These are phyloP conservation scores for Sinosuthora webbiana DNA, from an alignment of 2,113 vertebrate species.

Conservation along the genomic window DNA sequence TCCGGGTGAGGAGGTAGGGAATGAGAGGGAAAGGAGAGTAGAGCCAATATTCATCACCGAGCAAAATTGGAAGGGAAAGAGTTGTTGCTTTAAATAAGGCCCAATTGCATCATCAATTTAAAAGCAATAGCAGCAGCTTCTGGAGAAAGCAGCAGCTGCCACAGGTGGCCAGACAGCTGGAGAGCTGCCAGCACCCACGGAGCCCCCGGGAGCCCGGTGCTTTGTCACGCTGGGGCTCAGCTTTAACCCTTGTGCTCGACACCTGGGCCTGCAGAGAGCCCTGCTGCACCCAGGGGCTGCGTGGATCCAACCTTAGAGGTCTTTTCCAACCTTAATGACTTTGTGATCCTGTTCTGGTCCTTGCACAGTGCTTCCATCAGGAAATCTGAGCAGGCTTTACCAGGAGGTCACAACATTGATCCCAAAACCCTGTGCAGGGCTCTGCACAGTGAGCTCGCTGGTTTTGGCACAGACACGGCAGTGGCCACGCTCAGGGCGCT, in stretches of 20 bases:
- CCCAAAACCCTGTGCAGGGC: background rate
- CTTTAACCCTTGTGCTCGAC: background rate
- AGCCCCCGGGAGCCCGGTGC: background rate
- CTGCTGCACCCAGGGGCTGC: background rate
- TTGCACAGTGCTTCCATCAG: too few relatives aligned
- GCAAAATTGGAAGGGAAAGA: slow-evolving; percentile 20
- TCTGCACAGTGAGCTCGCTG: background rate
- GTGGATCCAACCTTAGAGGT: too few relatives aligned
- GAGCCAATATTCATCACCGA: slow-evolving; percentile 15
- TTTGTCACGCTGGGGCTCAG: background rate
- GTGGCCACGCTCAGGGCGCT: background rate
- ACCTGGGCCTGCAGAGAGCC: background rate
- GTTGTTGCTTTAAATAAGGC: slow-evolving; percentile 55
- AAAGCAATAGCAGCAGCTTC: slow-evolving; percentile 49
- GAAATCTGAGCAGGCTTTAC: too few relatives aligned
- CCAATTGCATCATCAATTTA: slow-evolving; percentile 60
- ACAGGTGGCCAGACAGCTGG: slow-evolving; percentile 67
- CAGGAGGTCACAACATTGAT: background rate
- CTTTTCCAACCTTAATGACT: too few relatives aligned
- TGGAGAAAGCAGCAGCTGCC: slow-evolving; percentile 52
- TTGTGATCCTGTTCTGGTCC: too few relatives aligned
- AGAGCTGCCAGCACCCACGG: slow-evolving; percentile 41
- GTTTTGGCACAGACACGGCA: background rate
- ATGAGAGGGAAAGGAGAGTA: slow-evolving; percentile 9
- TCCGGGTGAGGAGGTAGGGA: background rate